phyloP scores from a whole-genome alignment of 1,140 invertebrate species.

The Drosophila elegans region DNA sequence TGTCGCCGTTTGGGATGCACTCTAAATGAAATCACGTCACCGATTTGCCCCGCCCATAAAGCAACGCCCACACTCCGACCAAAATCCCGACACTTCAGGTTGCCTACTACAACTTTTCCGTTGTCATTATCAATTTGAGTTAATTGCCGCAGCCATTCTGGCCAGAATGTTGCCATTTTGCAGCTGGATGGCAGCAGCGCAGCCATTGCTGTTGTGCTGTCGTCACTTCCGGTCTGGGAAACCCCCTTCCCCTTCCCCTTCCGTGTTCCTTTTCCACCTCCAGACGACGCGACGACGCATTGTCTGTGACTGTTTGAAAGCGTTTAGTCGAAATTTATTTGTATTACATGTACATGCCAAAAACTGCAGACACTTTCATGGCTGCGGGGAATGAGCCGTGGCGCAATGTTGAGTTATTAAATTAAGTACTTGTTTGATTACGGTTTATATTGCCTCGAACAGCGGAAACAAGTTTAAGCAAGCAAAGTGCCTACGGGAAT shows the following conservation, averaged over 20 bases:
- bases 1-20: constrained; percentile 70
- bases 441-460: constrained; percentile 31
- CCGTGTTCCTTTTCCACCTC: neutral
- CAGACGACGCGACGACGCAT: constrained; percentile 32
- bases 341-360: constrained; percentile 55
- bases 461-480: constrained; percentile 13
- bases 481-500: constrained; percentile 1
- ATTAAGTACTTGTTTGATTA: constrained; percentile 54
- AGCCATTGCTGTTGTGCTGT: constrained; percentile 26
- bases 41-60: constrained; percentile 20
- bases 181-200: constrained; percentile 7
- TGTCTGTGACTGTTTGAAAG: constrained; percentile 65
- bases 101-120: constrained; percentile 62
- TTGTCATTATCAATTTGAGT: constrained; percentile 81
- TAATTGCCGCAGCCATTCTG: constrained; percentile 62
- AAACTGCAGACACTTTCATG: constrained; percentile 32
- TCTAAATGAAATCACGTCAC: constrained; percentile 75
- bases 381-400: neutral
- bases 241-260: neutral
- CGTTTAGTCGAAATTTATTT: constrained; percentile 75
- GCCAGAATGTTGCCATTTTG: constrained; percentile 43
- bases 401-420: constrained; percentile 57
- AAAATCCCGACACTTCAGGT: constrained; percentile 18
- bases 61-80: neutral
- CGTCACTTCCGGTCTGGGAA: constrained; percentile 54